Evolutionary conservation across 2,797 vertebrate species (phyloP).

Genomic region (Gymnoscopelus microlampas): DNA sequence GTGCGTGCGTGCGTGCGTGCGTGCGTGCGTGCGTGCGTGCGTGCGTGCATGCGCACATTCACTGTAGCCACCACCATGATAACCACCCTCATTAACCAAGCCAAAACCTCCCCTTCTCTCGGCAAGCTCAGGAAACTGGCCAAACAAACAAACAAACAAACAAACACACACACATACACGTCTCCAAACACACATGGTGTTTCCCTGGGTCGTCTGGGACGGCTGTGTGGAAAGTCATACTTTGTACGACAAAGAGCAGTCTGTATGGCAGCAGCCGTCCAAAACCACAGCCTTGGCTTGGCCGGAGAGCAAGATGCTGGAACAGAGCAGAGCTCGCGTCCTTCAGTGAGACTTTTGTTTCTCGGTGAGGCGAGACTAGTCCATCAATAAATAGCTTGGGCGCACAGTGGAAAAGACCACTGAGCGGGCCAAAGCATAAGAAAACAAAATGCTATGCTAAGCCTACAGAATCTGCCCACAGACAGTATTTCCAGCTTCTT

Average conservation of each 20-base stretch:
- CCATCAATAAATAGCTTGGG: conserved; percentile 36
- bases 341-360: conserved; percentile 35
- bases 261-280: conserved; percentile 37
- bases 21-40: too few relatives aligned
- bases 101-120: too few relatives aligned
- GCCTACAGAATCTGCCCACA: conserved; percentile 15
- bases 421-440: conserved; percentile 19
- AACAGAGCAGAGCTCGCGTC: conserved; percentile 14
- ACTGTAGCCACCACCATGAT: too few relatives aligned
- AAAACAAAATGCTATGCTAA: conserved; percentile 13
- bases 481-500: conserved; percentile 8
- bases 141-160: conserved; percentile 6
- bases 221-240: conserved; percentile 52
- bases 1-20: background rate
- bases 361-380: conserved; percentile 35
- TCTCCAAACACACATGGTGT: background rate
- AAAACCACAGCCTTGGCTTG: conserved; percentile 40
- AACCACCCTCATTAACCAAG: too few relatives aligned
- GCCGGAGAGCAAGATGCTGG: conserved; percentile 8
- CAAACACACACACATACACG: background rate
- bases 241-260: conserved; percentile 39
- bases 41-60: background rate
- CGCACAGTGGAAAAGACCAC: conserved; percentile 10
- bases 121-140: background rate
- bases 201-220: conserved; percentile 9